Evolutionary conservation across 2,888 invertebrate genomes (phyloP).

Genomic region (Imbricaverruca yamaguchii): DNA sequence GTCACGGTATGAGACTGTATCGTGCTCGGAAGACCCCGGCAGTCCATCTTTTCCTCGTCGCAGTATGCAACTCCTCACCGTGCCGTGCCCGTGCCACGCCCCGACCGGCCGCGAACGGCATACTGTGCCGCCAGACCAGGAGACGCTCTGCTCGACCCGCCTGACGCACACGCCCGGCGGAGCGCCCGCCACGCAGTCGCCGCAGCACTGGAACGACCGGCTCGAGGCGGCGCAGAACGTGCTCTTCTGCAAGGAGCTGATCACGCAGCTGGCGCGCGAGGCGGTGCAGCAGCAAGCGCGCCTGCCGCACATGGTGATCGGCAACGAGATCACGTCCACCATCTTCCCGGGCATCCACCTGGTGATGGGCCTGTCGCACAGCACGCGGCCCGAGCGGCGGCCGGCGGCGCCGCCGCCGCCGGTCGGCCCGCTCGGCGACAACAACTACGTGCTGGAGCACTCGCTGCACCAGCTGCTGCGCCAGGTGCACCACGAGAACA

Average conservation of each 20-base stretch:
- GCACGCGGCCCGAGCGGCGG: slow-evolving; percentile 14
- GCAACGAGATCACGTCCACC: slow-evolving; percentile 93
- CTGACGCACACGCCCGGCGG: slow-evolving; percentile 46
- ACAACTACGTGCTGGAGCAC: slow-evolving; percentile 94
- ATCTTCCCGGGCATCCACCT: slow-evolving; percentile 88
- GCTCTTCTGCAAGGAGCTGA: slow-evolving; percentile 91
- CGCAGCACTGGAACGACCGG: slow-evolving; percentile 88
- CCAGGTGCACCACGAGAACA: slow-evolving; percentile 55
- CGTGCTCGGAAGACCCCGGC: not conserved
- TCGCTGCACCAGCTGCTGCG: slow-evolving; percentile 87
- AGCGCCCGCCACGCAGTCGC: slow-evolving; percentile 49
- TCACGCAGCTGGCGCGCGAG: slow-evolving; percentile 86
- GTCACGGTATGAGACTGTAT: not conserved
- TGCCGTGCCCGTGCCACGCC: no score
- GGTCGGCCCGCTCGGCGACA: slow-evolving; percentile 37
- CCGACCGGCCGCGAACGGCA: no score
- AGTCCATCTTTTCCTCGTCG: no score
- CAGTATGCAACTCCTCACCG: no score
- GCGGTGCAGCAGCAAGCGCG: slow-evolving; percentile 87
- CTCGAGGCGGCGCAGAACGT: slow-evolving; percentile 96
- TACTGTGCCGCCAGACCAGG: slow-evolving; percentile 59
- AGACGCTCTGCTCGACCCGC: slow-evolving; percentile 64
- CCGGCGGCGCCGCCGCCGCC: slow-evolving; percentile 41
- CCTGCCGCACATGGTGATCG: slow-evolving; percentile 93
- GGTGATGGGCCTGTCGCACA: slow-evolving; percentile 80